Evolutionary conservation across 2,888 invertebrate species (phyloP), one percentile per base, ranked within the genome.

Genomic region (Drosophila subquinaria): DNA sequence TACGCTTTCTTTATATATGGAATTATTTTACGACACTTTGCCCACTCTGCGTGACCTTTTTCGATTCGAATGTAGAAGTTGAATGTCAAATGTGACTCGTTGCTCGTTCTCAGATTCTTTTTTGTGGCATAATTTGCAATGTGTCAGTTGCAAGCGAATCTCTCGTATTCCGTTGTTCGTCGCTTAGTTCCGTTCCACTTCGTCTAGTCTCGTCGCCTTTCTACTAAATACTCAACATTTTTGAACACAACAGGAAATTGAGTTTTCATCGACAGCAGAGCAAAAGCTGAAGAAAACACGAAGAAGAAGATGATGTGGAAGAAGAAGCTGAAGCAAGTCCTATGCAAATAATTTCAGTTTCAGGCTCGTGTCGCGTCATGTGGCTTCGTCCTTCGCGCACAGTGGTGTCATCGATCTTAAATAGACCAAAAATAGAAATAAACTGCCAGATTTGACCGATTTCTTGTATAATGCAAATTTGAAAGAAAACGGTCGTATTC

Each of bases 201-300:
- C 40, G 63, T 55, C 70, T 64, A 38, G 40, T 43, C 48, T 13
- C 30, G 13, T 10, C 43, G 9, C 36, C 30, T 9, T 48, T 11
- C 61, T 53, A 47, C 52, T 59, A 61, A 68, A 64, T 65, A 62
- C 70, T 72, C 52, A 69, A 81, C 82, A 88, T 84, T 89, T 82
- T 88, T 84, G 65, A 67, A 59, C 74, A 86, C 76, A 89, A 87
- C 88, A 84, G 87, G 87, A 87, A 87, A 87, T 87, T 87, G 87
- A 87, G 72, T 89, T 87, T 84, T 81, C 89, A 87, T 89, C 81
- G 89, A 82, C 89, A 89, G 79, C 60, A 62, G 30, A 33, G 56
- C 63, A 23, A 61, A 45, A 59, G 43, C 55, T 42, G 60, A 56
- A 40, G 53, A 60, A 38, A 23, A 38, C 53, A 9, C 43, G 56